phyloP scores from a whole-genome alignment of 2,888 invertebrate genomes.

The Dorcus hopei region DNA sequence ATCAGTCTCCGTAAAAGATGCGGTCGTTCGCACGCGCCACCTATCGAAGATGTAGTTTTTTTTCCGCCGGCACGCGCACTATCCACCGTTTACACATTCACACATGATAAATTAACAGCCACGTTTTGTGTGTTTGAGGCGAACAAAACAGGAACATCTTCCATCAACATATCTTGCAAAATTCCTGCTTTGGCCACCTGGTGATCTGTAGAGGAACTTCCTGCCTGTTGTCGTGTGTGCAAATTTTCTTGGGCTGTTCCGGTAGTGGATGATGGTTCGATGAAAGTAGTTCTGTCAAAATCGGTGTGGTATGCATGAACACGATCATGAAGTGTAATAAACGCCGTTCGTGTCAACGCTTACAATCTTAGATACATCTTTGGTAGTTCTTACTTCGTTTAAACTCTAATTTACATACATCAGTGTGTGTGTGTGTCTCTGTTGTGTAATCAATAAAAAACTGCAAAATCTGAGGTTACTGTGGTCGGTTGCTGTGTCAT shows the following conservation, averaged over 20 bases:
- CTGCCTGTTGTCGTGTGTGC: conserved; percentile 24
- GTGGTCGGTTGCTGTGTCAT: conserved; percentile 43
- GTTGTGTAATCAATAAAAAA: conserved; percentile 26
- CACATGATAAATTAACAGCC: conserved; percentile 43
- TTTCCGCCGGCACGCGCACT: conserved; percentile 1
- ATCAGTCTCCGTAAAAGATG: neutral
- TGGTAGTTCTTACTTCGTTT: conserved; percentile 33
- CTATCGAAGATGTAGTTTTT: neutral
- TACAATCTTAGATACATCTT: conserved; percentile 35
- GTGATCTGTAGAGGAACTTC: conserved; percentile 40
- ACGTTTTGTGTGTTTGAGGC: conserved; percentile 33
- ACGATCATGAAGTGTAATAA: conserved; percentile 16
- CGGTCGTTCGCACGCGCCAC: too few relatives aligned
- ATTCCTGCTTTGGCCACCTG: conserved; percentile 15
- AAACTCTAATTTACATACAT: conserved; percentile 23
- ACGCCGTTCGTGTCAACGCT: conserved; percentile 26
- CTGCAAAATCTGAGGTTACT: conserved; percentile 38
- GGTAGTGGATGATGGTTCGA: conserved; percentile 1
- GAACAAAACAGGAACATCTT: conserved; percentile 24
- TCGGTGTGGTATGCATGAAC: conserved; percentile 25
- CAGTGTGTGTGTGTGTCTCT: conserved; percentile 17
- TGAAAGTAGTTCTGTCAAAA: conserved; percentile 8
- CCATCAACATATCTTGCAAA: conserved; percentile 6
- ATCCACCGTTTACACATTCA: conserved; percentile 24
- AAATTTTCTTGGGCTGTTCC: conserved; percentile 9